These are phyloP conservation scores for Corapipo altera DNA, from an alignment of 2,113 vertebrate genomes.

Conservation along the genomic window DNA sequence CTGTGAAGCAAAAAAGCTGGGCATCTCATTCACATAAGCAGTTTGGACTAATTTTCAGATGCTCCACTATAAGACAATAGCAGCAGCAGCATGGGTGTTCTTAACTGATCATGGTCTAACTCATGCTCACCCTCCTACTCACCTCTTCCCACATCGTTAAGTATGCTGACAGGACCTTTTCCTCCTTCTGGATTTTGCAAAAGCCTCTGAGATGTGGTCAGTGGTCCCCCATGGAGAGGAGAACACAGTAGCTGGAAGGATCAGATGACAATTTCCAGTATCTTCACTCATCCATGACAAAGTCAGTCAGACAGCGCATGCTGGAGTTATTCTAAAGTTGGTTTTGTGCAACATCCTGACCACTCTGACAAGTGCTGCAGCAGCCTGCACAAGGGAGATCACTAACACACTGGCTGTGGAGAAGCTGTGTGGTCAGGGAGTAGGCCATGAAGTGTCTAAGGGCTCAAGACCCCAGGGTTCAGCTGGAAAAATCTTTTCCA, in stretches of 20 bases:
- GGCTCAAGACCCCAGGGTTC: neutral
- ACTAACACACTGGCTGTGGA: neutral
- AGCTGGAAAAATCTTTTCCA: neutral
- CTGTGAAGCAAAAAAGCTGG: accelerated
- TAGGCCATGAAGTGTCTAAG: neutral
- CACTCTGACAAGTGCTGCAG: neutral
- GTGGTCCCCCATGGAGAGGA: neutral
- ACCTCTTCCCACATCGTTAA: neutral
- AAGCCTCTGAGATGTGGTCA: neutral
- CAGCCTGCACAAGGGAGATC: neutral
- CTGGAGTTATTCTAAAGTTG: neutral
- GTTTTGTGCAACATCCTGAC: accelerated
- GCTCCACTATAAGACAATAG: neutral
- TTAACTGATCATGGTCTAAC: neutral
- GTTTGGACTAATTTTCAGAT: neutral
- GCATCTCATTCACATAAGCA: neutral
- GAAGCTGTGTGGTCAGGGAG: neutral
- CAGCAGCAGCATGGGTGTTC: neutral
- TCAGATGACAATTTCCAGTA: neutral
- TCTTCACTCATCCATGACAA: neutral
- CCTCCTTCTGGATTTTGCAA: neutral
- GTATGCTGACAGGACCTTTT: neutral
- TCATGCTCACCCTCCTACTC: neutral
- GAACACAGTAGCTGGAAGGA: neutral
- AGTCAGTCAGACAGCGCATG: neutral